Percentiles rank a stretch among this genome's conserved stretches.
These are phyloP conservation scores for Autographa gamma DNA, from an alignment of 2,888 invertebrate species.

Conservation along the genomic window DNA sequence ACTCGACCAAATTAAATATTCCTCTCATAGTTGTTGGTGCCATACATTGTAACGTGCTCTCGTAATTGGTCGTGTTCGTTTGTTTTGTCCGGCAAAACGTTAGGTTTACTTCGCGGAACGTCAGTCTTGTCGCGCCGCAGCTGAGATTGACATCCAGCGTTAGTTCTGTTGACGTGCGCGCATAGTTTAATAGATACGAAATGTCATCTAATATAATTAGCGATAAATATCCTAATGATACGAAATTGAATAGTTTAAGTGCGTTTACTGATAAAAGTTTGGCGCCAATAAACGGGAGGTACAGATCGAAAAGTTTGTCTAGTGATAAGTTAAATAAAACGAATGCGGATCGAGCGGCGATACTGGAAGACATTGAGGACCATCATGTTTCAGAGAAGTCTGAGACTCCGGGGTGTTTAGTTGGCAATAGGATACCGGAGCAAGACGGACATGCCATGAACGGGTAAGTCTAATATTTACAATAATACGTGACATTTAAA, in stretches of 20 bases:
- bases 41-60: slow-evolving; percentile 64
- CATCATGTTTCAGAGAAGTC: slow-evolving; percentile 79
- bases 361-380: slow-evolving; percentile 83
- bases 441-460: slow-evolving; percentile 69
- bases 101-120: slow-evolving; percentile 70
- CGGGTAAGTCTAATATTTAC: slow-evolving; percentile 69
- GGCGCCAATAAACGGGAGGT: slow-evolving; percentile 78
- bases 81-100: slow-evolving; percentile 81
- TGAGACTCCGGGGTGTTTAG: slow-evolving; percentile 84
- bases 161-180: slow-evolving; percentile 69
- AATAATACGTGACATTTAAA: slow-evolving; percentile 14
- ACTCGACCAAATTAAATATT: slow-evolving; percentile 63
- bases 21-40: slow-evolving; percentile 47
- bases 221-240: slow-evolving; percentile 81
- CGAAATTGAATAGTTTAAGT: slow-evolving; percentile 82
- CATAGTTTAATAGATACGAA: slow-evolving; percentile 69
- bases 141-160: slow-evolving; percentile 74
- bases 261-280: slow-evolving; percentile 80
- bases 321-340: slow-evolving; percentile 86
- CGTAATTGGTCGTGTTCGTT: slow-evolving; percentile 71
- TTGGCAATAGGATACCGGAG: slow-evolving; percentile 75
- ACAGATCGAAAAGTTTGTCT: slow-evolving; percentile 85
- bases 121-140: slow-evolving; percentile 79
- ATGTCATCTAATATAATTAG: slow-evolving; percentile 83
- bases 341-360: slow-evolving; percentile 83